Evolutionary conservation across 37 sponge, comb jelly and placozoan species (phyloP), one percentile per base, ranked within the genome.

Genomic region (Lycopodina hypogea): DNA sequence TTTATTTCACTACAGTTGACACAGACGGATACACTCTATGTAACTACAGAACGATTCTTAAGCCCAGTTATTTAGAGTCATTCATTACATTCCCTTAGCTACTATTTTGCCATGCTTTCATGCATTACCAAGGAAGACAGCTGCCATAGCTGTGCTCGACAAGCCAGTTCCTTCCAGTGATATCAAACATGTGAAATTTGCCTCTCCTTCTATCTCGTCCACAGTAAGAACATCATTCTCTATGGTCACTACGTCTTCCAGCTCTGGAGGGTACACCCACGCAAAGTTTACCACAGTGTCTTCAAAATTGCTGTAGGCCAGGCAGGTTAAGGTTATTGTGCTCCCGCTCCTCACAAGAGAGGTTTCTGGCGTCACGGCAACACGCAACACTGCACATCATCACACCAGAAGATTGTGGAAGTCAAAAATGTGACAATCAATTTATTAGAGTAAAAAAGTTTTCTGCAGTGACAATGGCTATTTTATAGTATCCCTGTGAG

Each of bases 181-280:
- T 21, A 74, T 57, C 7, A 18, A 29, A 52, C 83, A 82, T 6
- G 39, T 82, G 41, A 73, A 82, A 36, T 23, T 42, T 12, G 55
- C 83, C 18, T 62, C 67, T 18, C 21, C 3, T 6, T 29, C 63
- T n/a, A 60, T 74, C 51, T 42, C 50, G 7, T 9, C 1, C 15
- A 82, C 56, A 0, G 53, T 82, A 23, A 82, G 39, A 23, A 39
- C 74, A 6, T 42, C 21, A 3, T 74, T 74, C 0, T 39, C 38
- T 17, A 37, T 37, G 14, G 67, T 24, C 0, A 67, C 83, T n/a
- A 39, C 41, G 3, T 15, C 83, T 35, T 23, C 41, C n/a, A 15
- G n/a, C 30, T 56, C 35, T 23, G 36, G 29, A 3, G 75, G 74
- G 29, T 74, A 75, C 23, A 33, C 50, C 83, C 83, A 82, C 11